Percentiles rank a stretch among this genome's conserved stretches.
These are phyloP conservation scores for Cynopterus brachyotis DNA, from an alignment of 2,113 vertebrate species.

Conservation along the genomic window DNA sequence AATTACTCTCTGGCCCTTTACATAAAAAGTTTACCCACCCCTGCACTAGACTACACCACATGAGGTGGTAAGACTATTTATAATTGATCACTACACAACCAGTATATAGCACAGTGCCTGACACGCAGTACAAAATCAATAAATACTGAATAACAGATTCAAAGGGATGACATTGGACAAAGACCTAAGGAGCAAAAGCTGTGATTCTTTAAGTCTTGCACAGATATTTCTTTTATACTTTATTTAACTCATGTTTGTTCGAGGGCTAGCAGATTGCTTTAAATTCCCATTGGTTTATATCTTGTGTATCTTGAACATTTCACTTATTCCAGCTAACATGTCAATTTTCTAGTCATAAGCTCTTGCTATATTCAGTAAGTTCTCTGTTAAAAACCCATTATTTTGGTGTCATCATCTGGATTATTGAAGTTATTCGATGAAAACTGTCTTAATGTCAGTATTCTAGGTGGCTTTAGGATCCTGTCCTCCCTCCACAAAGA, in stretches of 20 bases:
- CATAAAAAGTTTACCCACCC: not conserved
- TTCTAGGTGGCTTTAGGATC: not conserved
- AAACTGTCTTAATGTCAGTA: not conserved
- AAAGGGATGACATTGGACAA: not conserved
- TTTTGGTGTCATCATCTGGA: not conserved
- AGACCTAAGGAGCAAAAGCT: not conserved
- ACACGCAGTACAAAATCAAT: not conserved
- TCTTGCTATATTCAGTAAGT: not conserved
- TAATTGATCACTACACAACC: not conserved
- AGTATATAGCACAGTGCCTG: not conserved
- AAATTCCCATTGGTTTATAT: not conserved
- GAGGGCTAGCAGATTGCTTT: not conserved
- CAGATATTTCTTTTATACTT: not conserved
- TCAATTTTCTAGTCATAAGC: not conserved
- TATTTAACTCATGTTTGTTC: constrained; percentile 6
- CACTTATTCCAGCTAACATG: not conserved
- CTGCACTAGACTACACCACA: not conserved
- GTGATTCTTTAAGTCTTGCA: constrained; percentile 20
- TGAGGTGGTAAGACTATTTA: not conserved
- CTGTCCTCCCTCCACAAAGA: not conserved
- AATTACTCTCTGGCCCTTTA: not conserved
- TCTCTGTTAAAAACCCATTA: constrained; percentile 6
- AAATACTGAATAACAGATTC: constrained; percentile 4
- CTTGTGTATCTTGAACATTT: not conserved
- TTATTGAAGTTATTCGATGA: constrained; percentile 10